Evolutionary conservation across 2,888 invertebrate genomes (phyloP).

Genomic region (Nineta flava): DNA sequence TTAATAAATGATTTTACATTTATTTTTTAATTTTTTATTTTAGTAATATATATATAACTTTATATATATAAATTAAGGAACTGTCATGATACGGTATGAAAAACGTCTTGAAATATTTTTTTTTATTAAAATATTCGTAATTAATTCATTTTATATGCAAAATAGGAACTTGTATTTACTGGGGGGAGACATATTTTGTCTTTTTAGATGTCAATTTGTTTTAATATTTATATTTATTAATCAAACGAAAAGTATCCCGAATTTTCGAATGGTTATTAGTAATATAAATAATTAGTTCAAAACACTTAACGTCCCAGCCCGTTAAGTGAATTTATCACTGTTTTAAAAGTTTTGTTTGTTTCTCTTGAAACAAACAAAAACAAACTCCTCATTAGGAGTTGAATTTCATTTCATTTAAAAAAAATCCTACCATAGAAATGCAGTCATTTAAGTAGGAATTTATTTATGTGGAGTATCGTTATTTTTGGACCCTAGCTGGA

Average conservation of each 20-base stretch:
- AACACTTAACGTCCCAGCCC: constrained; percentile 7
- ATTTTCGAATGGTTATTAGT: not conserved
- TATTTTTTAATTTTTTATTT: no score
- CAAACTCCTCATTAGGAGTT: no score
- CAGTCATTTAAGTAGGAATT: not conserved
- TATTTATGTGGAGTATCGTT: constrained; percentile 4
- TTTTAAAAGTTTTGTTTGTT: no score
- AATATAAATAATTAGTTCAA: constrained; percentile 4
- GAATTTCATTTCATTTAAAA: not conserved
- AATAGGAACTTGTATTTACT: constrained; percentile 32
- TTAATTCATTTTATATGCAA: constrained; percentile 21
- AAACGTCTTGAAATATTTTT: not conserved
- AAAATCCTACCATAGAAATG: not conserved
- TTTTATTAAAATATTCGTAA: constrained; percentile 2
- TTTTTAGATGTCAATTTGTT: constrained; percentile 1
- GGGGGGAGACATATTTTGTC: constrained; percentile 18
- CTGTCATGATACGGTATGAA: constrained; percentile 13
- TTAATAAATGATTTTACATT: constrained; percentile 3
- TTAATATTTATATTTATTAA: not conserved
- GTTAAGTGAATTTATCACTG: not conserved
- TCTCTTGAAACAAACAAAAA: no score
- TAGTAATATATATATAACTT: constrained; percentile 6
- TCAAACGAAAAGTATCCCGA: constrained; percentile 5
- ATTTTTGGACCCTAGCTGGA: constrained; percentile 7
- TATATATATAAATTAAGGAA: constrained; percentile 22